phyloP scores from a whole-genome alignment of 2,113 vertebrate genomes.

The Austrofundulus limnaeus region DNA sequence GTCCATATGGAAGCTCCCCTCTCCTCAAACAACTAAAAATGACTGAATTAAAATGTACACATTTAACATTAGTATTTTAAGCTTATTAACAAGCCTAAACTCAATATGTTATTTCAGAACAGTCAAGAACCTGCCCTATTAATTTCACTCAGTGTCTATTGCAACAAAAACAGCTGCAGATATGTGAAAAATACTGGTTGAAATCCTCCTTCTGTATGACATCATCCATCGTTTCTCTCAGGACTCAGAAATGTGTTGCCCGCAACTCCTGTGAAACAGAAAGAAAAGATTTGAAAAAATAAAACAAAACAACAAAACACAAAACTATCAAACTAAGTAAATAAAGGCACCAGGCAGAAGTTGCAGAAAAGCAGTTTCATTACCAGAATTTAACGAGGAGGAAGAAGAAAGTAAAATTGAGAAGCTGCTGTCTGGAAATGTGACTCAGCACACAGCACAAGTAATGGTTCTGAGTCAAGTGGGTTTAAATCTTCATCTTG shows the following conservation, averaged over 20 bases:
- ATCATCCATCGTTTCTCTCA: constrained; percentile 8
- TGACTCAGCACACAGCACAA: constrained; percentile 2
- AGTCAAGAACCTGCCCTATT: not conserved
- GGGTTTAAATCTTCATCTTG: constrained; percentile 1
- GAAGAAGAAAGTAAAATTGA: not conserved
- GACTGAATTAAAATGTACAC: no score
- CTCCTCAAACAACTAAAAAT: no score
- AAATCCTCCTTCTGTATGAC: constrained; percentile 14
- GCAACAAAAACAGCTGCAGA: constrained; percentile 1
- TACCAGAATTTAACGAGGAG: constrained; percentile 6
- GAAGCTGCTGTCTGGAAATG: constrained; percentile 1
- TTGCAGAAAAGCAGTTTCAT: not conserved
- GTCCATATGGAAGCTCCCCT: no score
- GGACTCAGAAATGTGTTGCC: constrained; percentile 64
- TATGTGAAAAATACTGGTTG: not conserved
- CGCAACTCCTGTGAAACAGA: constrained; percentile 53
- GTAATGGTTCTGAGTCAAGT: constrained; percentile 6
- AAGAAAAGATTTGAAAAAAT: constrained; percentile 9
- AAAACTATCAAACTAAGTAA: no score
- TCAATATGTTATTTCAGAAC: no score
- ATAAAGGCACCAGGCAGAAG: not conserved
- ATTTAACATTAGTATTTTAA: no score
- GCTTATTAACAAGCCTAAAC: no score
- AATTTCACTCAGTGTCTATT: not conserved
- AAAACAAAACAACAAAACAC: not conserved